Percentiles rank a stretch among this genome's conserved stretches.
phyloP scores from a whole-genome alignment of 2,797 vertebrate species.

The Anabacerthia variegaticeps region DNA sequence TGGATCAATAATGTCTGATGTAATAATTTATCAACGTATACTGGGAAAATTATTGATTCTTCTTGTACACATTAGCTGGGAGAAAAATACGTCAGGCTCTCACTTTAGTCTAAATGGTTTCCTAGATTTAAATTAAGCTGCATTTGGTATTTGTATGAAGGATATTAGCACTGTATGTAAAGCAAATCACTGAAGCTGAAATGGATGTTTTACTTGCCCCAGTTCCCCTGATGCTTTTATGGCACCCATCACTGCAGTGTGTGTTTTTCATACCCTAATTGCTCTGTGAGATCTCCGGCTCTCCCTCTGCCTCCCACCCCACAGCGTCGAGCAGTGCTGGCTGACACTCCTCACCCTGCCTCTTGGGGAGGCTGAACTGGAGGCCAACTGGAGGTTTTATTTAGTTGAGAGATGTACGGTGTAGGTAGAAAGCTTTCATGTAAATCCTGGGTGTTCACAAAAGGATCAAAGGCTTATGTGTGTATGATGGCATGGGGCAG shows the following conservation, averaged over 20 bases:
- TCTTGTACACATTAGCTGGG: not conserved
- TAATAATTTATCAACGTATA: conserved; percentile 45
- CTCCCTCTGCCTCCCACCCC: not conserved
- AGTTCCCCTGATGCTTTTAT: not conserved
- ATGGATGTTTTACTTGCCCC: conserved; percentile 28
- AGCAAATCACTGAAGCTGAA: conserved; percentile 40
- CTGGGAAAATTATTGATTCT: conserved; percentile 59
- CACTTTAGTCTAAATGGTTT: conserved; percentile 15
- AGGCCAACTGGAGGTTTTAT: conserved; percentile 37
- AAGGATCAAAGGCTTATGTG: conserved; percentile 7
- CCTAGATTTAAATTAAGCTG: conserved; percentile 38
- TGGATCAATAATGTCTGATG: conserved; percentile 67
- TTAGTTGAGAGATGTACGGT: not conserved
- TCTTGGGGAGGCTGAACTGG: conserved; percentile 53
- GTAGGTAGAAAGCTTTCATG: not conserved
- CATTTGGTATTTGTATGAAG: not conserved
- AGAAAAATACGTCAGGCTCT: conserved; percentile 29
- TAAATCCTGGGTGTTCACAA: conserved; percentile 34
- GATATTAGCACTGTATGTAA: conserved; percentile 3
- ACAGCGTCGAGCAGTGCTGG: not conserved
- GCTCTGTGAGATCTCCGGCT: not conserved
- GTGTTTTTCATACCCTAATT: conserved; percentile 18
- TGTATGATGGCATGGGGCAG: not conserved
- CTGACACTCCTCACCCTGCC: conserved; percentile 29
- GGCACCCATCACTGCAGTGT: conserved; percentile 10